Evolutionary conservation across 2,888 invertebrate genomes (phyloP), one percentile per base, ranked within the genome.

Genomic region (Drosophila pullipes): DNA sequence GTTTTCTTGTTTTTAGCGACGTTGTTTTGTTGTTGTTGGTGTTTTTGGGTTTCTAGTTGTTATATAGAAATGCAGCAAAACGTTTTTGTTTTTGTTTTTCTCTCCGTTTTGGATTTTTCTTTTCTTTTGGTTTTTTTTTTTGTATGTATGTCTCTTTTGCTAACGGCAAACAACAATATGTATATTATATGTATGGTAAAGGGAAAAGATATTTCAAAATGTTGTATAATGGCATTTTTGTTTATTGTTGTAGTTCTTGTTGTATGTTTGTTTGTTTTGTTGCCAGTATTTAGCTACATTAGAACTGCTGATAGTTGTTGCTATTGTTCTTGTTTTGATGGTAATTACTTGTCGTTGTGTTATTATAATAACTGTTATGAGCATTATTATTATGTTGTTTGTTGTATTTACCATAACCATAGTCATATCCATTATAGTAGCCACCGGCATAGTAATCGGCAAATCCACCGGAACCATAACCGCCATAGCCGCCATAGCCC

Each of bases 401-500:
- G 83, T 91, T 88, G 93, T 93, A 93, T 93, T 93, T 93, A 93
- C 93, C 93, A 91, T 93, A 93, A 94, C 96, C 96, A 92, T 96
- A 96, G 93, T 95, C 95, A 93, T 95, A 95, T 91, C 96, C 96
- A 89, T 96, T 96, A 89, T 93, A 93, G 82, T 92, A 92, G 84
- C 93, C 92, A 74, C 95, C 95, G 92, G 96, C 95, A 94, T 97
- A 96, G 92, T 96, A 96, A 85, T 96, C 96, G 93, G 96, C 96
- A 88, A 96, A 95, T 89, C 96, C 95, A 78, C 96, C 95, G 78
- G 91, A 83, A 83, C 92, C 96, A 88, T 96, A 95, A 87, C 96
- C 95, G 50, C 95, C 96, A 88, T 96, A 95, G 11, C 96, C 95
- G 83, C 96, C 95, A 85, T 96, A 96, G 6, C 96, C 95, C 1